phyloP scores from a whole-genome alignment of 2,797 vertebrate species.

The Hafferia zeledoni region DNA sequence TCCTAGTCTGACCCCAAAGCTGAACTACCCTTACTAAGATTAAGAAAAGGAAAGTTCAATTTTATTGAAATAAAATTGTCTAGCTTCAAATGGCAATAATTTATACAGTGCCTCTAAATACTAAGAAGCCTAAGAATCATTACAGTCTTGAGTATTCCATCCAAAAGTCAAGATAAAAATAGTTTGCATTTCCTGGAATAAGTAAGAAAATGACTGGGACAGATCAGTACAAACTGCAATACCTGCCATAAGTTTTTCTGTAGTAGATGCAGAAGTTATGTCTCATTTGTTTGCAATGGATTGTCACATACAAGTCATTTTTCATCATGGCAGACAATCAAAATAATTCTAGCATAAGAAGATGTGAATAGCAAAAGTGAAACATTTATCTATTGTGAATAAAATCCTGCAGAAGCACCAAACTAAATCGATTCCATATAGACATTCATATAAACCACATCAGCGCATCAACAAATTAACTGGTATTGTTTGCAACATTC shows the following conservation, averaged over 20 bases:
- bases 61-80: background rate
- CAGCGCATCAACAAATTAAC: background rate
- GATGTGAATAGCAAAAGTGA: background rate
- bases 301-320: background rate
- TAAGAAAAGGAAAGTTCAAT: background rate
- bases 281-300: background rate
- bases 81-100: background rate
- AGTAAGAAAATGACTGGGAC: background rate
- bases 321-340: background rate
- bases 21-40: background rate
- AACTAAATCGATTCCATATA: background rate
- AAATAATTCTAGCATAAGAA: background rate
- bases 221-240: background rate
- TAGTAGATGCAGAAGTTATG: background rate
- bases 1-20: background rate
- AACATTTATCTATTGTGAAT: background rate
- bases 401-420: background rate
- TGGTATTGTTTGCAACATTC: background rate
- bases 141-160: background rate
- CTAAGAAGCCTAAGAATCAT: background rate
- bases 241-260: background rate
- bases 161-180: background rate
- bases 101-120: background rate
- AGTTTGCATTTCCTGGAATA: background rate
- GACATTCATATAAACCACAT: background rate